Evolutionary conservation across 2,888 invertebrate genomes (phyloP).

Genomic region (Acanthosepion esculentum): DNA sequence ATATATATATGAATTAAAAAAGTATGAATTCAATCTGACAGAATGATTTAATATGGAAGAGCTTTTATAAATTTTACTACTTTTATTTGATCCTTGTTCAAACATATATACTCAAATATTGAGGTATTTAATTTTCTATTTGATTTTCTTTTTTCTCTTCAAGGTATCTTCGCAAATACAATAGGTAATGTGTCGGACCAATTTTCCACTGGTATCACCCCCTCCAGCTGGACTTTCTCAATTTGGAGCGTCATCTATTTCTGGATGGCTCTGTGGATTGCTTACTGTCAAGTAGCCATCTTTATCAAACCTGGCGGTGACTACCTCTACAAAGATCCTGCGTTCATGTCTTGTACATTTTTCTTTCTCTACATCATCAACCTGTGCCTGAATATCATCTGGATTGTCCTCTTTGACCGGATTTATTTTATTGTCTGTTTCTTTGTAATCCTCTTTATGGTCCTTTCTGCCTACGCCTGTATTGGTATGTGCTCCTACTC

Average conservation of each 20-base stretch:
- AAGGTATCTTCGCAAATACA: slow-evolving; percentile 51
- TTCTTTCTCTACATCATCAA: slow-evolving; percentile 61
- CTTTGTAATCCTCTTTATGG: slow-evolving; percentile 55
- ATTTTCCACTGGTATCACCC: slow-evolving; percentile 65
- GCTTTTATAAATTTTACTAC: no score
- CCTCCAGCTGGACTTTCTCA: slow-evolving; percentile 70
- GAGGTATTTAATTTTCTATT: background rate
- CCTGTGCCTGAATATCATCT: slow-evolving; percentile 63
- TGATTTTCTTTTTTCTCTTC: background rate
- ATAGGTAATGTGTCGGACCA: slow-evolving; percentile 64
- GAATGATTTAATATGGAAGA: no score
- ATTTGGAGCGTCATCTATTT: slow-evolving; percentile 60
- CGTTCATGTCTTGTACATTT: slow-evolving; percentile 61
- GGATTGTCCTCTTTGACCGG: slow-evolving; percentile 64
- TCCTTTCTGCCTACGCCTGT: slow-evolving; percentile 51
- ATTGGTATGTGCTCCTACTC: slow-evolving; percentile 57
- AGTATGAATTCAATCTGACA: no score
- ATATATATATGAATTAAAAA: no score
- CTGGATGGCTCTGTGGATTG: slow-evolving; percentile 60
- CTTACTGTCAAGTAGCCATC: slow-evolving; percentile 58
- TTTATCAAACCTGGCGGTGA: slow-evolving; percentile 62
- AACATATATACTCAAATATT: no score
- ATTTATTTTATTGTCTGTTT: slow-evolving; percentile 45
- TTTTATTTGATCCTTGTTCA: no score
- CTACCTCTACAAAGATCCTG: slow-evolving; percentile 63